Evolutionary conservation across 2,113 vertebrate genomes (phyloP).

Genomic region (Oxyruncus cristatus): DNA sequence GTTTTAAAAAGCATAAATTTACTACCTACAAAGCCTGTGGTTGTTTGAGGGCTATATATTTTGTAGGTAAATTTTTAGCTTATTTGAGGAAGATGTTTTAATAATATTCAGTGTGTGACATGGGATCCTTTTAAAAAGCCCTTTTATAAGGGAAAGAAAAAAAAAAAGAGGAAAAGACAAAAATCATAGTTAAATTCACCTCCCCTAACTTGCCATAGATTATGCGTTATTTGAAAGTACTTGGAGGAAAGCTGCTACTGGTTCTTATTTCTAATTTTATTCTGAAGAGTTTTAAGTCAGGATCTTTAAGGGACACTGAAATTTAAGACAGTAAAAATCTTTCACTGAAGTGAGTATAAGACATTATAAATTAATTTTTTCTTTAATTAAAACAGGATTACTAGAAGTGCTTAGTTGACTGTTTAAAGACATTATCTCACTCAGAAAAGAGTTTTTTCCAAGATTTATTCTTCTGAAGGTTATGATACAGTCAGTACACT

Average conservation of each 20-base stretch:
- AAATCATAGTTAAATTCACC: background rate
- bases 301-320: background rate
- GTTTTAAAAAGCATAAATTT: background rate
- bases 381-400: background rate
- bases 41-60: background rate
- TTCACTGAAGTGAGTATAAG: background rate
- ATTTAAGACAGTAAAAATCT: background rate
- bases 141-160: background rate
- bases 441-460: background rate
- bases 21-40: background rate
- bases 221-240: background rate
- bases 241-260: background rate
- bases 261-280: background rate
- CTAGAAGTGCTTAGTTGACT: background rate
- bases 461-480: background rate
- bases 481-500: background rate
- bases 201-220: background rate
- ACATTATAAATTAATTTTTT: background rate
- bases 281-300: background rate
- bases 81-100: background rate
- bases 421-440: background rate
- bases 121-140: background rate
- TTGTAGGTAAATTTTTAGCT: background rate
- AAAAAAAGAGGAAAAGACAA: background rate
- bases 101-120: background rate